Percentiles rank a stretch among this genome's conserved stretches.
phyloP scores from a whole-genome alignment of 2,113 vertebrate genomes.

The Cyanoramphus novaezelandiae region DNA sequence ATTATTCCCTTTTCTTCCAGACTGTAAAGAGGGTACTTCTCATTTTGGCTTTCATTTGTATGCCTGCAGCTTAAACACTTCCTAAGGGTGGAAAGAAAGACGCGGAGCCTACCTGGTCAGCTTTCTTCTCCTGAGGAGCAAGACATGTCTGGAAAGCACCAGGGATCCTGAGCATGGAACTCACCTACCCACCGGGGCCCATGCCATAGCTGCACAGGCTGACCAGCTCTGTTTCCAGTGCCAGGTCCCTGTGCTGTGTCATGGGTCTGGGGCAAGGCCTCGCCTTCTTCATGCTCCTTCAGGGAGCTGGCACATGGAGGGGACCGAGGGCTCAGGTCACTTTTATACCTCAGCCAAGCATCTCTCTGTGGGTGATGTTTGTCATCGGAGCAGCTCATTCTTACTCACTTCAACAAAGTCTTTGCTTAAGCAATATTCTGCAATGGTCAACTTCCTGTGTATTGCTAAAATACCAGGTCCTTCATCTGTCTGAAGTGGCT shows the following conservation, averaged over 20 bases:
- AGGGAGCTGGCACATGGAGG: accelerated
- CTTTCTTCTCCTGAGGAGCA: neutral
- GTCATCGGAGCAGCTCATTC: neutral
- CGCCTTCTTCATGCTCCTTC: accelerated
- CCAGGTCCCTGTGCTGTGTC: neutral
- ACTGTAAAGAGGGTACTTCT: neutral
- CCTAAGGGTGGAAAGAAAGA: neutral
- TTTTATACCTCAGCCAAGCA: neutral
- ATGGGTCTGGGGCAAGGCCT: neutral
- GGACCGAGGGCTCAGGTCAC: neutral
- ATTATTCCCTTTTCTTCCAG: neutral
- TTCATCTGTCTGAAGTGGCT: neutral
- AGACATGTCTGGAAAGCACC: neutral
- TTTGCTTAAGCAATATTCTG: neutral
- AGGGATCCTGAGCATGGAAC: neutral
- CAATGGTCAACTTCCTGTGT: neutral
- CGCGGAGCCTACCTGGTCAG: neutral
- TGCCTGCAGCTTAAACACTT: neutral
- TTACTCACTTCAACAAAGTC: neutral
- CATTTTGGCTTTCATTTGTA: neutral
- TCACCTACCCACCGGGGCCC: neutral
- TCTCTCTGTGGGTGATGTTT: accelerated
- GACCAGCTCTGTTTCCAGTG: neutral
- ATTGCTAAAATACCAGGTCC: neutral
- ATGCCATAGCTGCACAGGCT: accelerated